These are phyloP conservation scores for Ceyx margarethae DNA, from an alignment of 2,113 vertebrate genomes.

Conservation along the genomic window DNA sequence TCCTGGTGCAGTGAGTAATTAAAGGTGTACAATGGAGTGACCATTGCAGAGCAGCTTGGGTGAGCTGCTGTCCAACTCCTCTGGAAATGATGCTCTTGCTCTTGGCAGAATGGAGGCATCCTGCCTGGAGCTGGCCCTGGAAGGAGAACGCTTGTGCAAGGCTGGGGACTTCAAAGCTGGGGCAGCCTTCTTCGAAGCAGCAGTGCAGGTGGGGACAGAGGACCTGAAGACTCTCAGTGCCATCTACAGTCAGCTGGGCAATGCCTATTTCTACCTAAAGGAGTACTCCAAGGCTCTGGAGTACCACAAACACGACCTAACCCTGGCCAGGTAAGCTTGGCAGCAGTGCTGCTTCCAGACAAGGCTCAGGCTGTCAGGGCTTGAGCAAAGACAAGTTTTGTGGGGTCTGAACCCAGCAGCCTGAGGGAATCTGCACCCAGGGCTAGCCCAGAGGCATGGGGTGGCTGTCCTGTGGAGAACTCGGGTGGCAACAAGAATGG, in stretches of 20 bases:
- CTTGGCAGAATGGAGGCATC: slow-evolving; percentile 92
- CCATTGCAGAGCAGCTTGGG: rapidly evolving
- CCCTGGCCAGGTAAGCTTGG: slow-evolving; percentile 87
- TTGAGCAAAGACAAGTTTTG: background rate
- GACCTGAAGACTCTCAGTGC: slow-evolving; percentile 97
- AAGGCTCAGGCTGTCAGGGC: background rate
- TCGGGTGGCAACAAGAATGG: rapidly evolving
- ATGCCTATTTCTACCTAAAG: slow-evolving; percentile 97
- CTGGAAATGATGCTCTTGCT: background rate
- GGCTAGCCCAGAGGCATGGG: background rate
- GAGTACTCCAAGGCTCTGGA: slow-evolving; percentile 92
- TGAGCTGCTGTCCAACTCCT: background rate
- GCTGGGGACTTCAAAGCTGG: slow-evolving; percentile 92
- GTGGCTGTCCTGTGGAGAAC: background rate
- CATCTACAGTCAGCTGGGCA: slow-evolving; percentile 98
- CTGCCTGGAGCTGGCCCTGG: slow-evolving; percentile 92
- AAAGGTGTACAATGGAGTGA: background rate
- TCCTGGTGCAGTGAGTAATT: background rate
- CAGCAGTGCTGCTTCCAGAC: background rate
- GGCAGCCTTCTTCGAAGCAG: slow-evolving; percentile 92
- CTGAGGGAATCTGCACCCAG: background rate
- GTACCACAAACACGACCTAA: slow-evolving; percentile 93
- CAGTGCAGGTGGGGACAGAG: slow-evolving; percentile 94
- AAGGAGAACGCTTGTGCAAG: slow-evolving; percentile 95
- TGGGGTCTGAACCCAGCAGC: background rate